Evolutionary conservation across 2,888 invertebrate species (phyloP).

Genomic region (Apomyelois bistriatella): DNA sequence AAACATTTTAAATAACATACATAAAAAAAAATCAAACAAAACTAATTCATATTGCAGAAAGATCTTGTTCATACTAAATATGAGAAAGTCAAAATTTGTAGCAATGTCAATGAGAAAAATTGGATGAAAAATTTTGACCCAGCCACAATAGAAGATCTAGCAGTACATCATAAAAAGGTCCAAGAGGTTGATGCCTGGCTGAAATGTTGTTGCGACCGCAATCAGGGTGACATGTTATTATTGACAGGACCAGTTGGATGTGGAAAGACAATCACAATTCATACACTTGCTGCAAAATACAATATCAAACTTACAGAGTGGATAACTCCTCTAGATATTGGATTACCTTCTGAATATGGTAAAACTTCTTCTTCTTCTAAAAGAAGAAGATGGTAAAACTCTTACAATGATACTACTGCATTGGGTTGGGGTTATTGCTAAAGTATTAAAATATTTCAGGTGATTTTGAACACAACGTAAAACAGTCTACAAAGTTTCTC

Average conservation of each 20-base stretch:
- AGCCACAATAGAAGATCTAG: slow-evolving; percentile 80
- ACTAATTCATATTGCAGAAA: slow-evolving; percentile 14
- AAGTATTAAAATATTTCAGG: slow-evolving; percentile 41
- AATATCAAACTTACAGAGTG: slow-evolving; percentile 85
- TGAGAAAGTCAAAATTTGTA: not conserved
- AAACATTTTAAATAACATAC: slow-evolving; percentile 1
- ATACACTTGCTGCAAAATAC: slow-evolving; percentile 82
- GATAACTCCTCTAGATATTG: slow-evolving; percentile 88
- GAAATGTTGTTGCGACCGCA: slow-evolving; percentile 44
- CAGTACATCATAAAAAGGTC: slow-evolving; percentile 87
- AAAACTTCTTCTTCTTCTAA: slow-evolving; percentile 12
- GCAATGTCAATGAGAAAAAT: slow-evolving; percentile 52
- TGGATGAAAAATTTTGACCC: slow-evolving; percentile 83
- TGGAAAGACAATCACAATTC: slow-evolving; percentile 89
- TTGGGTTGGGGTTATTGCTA: too few species aligned
- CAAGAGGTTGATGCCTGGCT: slow-evolving; percentile 87
- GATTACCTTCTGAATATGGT: slow-evolving; percentile 77
- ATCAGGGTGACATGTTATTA: slow-evolving; percentile 80
- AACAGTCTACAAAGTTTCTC: slow-evolving; percentile 85
- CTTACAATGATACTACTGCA: too few species aligned
- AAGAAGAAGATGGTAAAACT: too few species aligned
- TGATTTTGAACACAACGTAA: slow-evolving; percentile 69
- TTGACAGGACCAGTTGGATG: slow-evolving; percentile 91
- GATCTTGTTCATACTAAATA: not conserved
- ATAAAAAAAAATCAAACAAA: too few species aligned